These are phyloP conservation scores for Drosophila grimshawi DNA, from an alignment of 1,140 invertebrate genomes.

Conservation along the genomic window DNA sequence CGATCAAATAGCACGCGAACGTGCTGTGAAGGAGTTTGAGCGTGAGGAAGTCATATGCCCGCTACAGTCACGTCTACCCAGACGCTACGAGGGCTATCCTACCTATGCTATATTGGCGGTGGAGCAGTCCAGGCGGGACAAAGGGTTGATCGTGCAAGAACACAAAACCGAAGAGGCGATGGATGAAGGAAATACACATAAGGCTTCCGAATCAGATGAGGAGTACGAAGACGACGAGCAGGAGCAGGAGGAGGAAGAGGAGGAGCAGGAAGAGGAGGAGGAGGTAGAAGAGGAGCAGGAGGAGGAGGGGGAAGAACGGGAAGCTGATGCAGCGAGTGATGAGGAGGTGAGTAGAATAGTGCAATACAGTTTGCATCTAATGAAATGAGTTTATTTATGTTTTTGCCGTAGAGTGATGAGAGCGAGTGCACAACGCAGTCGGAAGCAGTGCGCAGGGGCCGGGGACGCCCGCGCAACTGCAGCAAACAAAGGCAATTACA, in stretches of 20 bases:
- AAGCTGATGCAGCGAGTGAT: conserved; percentile 5
- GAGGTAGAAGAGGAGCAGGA: conserved; percentile 28
- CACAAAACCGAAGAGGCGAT: conserved; percentile 39
- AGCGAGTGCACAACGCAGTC: conserved; percentile 31
- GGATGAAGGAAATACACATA: conserved; percentile 14
- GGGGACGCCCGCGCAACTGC: conserved; percentile 16
- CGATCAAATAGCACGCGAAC: conserved; percentile 82
- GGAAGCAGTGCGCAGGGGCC: conserved; percentile 12
- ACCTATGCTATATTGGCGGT: conserved; percentile 82
- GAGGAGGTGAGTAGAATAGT: conserved; percentile 25
- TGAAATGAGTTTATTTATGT: neutral
- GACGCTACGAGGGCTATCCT: conserved; percentile 74
- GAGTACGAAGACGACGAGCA: conserved; percentile 10
- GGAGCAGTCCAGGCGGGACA: conserved; percentile 67
- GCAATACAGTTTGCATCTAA: neutral
- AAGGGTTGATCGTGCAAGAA: conserved; percentile 61
- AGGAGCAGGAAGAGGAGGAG: conserved; percentile 28
- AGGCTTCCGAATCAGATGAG: neutral
- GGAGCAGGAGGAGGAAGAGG: conserved; percentile 6
- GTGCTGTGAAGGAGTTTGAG: conserved; percentile 83
- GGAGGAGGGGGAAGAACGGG: conserved; percentile 2
- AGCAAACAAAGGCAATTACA: conserved; percentile 49
- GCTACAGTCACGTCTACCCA: conserved; percentile 61
- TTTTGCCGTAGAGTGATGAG: conserved; percentile 14
- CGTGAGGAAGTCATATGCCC: conserved; percentile 76